A percentile compares a stretch with the other conserved stretches of the same genome.
Conservation (phyloP, 2,797 vertebrate genomes). For the Fringilla coelebs region DNA sequence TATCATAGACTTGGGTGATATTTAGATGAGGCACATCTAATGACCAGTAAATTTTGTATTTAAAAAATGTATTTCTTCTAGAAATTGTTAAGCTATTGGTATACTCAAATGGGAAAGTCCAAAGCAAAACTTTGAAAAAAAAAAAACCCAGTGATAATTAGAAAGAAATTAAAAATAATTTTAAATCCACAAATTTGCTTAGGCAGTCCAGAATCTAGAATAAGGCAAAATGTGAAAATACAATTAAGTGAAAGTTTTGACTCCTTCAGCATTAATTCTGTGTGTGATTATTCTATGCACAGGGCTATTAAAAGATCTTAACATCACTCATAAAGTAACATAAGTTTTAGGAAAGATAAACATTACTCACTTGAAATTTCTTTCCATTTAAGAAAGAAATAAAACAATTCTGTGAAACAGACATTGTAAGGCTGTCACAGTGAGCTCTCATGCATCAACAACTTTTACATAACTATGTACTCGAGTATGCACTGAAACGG, state of each 20-base stretch:
- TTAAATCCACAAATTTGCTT: neutral
- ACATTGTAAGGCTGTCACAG: neutral
- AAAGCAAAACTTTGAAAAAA: neutral
- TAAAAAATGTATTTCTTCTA: neutral
- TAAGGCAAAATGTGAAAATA: neutral
- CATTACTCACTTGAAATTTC: neutral
- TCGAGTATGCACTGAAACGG: neutral
- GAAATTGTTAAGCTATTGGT: neutral
- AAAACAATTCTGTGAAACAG: neutral
- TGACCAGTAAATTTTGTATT: neutral
- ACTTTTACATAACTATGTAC: neutral
- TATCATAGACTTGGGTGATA: neutral
- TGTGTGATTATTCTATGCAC: neutral
- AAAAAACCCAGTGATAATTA: neutral
- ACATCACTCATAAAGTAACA: neutral
- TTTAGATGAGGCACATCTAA: neutral
- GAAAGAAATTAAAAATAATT: neutral
- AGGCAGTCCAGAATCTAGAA: neutral
- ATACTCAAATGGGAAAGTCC: neutral
- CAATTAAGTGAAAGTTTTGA: neutral
- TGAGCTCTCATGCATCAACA: neutral
- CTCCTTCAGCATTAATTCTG: neutral
- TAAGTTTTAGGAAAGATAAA: neutral
- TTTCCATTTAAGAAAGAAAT: constrained; percentile 1
- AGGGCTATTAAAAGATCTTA: neutral